A percentile compares a stretch with the other conserved stretches of the same genome.
These are phyloP conservation scores for Drosophila mulleri DNA, from an alignment of 2,888 invertebrate genomes.

Conservation along the genomic window DNA sequence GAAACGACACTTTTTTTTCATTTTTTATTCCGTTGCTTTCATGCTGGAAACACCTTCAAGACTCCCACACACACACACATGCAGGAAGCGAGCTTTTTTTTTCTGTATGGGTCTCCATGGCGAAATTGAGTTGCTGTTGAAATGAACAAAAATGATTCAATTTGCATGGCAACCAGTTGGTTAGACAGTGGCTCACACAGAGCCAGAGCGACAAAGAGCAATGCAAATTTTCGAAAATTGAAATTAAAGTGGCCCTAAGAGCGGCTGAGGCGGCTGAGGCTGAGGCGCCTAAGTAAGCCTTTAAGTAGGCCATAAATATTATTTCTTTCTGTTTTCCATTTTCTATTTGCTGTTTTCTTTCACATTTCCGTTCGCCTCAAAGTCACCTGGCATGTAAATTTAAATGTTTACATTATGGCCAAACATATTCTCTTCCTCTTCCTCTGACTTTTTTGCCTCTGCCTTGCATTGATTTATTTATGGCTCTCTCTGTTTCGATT, in stretches of 20 bases:
- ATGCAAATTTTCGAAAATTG: constrained; percentile 58
- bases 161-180: constrained; percentile 65
- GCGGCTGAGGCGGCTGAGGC: constrained; percentile 20
- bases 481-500: constrained; percentile 24
- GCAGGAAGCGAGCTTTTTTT: background rate
- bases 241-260: constrained; percentile 68
- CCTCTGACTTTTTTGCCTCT: background rate
- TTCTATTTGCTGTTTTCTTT: background rate
- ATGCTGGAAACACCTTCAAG: constrained; percentile 44
- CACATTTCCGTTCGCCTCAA: background rate
- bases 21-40: constrained; percentile 5
- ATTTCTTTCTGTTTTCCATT: constrained; percentile 1
- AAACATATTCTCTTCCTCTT: constrained; percentile 44
- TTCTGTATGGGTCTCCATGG: constrained; percentile 38
- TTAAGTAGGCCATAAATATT: constrained; percentile 65
- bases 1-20: constrained; percentile 60
- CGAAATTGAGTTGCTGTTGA: constrained; percentile 46
- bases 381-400: constrained; percentile 48
- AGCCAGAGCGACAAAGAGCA: constrained; percentile 25
- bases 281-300: constrained; percentile 49
- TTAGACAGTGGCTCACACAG: constrained; percentile 34
- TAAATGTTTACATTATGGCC: constrained; percentile 57
- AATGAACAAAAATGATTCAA: constrained; percentile 66
- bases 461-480: constrained; percentile 61
- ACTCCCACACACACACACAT: background rate